Base-by-base conservation (phyloP, 2,113 vertebrate genomes). In the Piprites chloris region DNA sequence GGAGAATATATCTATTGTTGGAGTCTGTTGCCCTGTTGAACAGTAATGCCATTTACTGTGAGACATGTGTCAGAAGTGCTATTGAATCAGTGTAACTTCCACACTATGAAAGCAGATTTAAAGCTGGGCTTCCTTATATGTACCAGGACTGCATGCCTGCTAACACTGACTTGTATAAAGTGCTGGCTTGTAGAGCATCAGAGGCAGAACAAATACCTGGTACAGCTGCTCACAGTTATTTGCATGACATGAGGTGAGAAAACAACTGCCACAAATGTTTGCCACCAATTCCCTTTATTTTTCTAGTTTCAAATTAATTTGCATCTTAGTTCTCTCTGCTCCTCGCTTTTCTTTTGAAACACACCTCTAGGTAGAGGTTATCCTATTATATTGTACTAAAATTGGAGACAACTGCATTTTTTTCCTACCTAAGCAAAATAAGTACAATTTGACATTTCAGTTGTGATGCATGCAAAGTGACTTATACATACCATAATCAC, bases 71-170 rank as follows among this genome's bases (percentile, higher is more conserved):
- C 69, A 61, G 41, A 87, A 75, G 16, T 15, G n/a, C 69, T 76
- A 59, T 49, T 91, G 61, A 91, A 89, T 78, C 71, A 92, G 85
- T 62, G 5, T 47, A 59, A 81, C 41, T 68, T 82, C 44, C 18
- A 39, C 11, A 3, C 7, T 30, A 3, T 33, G 49, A 85, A 72
- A 85, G 41, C 9, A 94, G 80, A 52, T 72, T 82, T 52, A 75
- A 56, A 81, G 32, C 28, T 1, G 0, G 2, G 27, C 61, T 89
- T 94, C 52, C 42, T 86, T n/a, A 39, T 47, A 27, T 33, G 12
- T 59, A 67, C 63, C 9, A 67, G 50, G 44, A 61, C 30, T 78
- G 14, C 13, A 2, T 59, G 68, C 62, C 21, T 8, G 3, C 55
- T 41, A 47, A 27, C 5, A 1, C 58, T 86, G 72, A 55, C 33